A percentile compares a stretch with the other conserved stretches of the same genome.
These are phyloP conservation scores for Euzophera pinguis DNA, from an alignment of 2,888 invertebrate genomes.

Conservation along the genomic window DNA sequence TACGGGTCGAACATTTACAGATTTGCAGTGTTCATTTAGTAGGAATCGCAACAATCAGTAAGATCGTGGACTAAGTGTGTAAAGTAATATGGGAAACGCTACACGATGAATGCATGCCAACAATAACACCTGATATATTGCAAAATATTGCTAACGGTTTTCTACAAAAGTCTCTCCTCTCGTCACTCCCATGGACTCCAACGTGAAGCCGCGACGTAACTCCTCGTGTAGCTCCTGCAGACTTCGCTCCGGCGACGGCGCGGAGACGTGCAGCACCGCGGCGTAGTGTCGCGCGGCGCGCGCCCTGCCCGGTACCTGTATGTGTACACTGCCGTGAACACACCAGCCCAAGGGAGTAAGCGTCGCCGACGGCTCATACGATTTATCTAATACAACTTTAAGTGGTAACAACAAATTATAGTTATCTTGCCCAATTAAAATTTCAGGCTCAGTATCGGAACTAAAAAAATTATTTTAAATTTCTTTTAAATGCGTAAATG, in stretches of 20 bases:
- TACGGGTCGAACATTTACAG: constrained; percentile 8
- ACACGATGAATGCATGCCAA: neutral
- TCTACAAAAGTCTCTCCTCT: too few species aligned
- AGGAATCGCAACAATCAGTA: constrained; percentile 29
- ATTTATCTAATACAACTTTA: neutral
- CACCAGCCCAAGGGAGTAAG: neutral
- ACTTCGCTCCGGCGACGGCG: too few species aligned
- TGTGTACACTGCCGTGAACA: neutral
- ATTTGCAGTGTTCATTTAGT: constrained; percentile 24
- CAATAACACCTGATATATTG: constrained; percentile 18
- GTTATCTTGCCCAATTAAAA: neutral
- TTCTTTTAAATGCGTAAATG: too few species aligned
- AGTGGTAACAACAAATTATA: neutral
- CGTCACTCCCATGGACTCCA: too few species aligned
- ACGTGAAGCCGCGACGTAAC: too few species aligned
- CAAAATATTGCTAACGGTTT: neutral
- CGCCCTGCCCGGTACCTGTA: neutral
- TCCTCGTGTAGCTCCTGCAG: too few species aligned
- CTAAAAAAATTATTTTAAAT: neutral
- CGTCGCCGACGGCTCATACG: neutral
- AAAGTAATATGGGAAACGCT: neutral
- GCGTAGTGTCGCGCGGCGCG: neutral
- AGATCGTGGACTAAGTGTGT: neutral
- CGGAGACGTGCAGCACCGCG: neutral
- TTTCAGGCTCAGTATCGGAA: neutral